Conservation (phyloP, 2,888 invertebrate species). For the Schizaphis graminum region DNA sequence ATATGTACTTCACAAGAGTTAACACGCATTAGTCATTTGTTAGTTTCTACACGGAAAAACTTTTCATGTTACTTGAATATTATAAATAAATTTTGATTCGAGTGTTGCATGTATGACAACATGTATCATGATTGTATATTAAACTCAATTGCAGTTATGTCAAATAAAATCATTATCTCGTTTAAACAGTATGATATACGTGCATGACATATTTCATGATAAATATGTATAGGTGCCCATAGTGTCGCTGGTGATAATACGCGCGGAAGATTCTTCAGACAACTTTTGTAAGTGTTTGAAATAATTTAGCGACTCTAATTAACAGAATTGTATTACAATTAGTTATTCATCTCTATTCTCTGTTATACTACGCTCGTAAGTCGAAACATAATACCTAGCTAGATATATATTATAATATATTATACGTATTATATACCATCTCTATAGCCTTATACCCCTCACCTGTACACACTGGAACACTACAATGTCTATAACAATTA, state of each 20-base stretch:
- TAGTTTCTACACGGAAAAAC: not conserved
- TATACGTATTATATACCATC: not conserved
- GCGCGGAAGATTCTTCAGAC: not conserved
- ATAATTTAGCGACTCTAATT: not conserved
- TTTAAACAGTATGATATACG: not conserved
- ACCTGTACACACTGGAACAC: not conserved
- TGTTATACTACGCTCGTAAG: not conserved
- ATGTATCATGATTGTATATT: not conserved
- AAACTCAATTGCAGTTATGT: not conserved
- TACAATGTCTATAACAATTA: not conserved
- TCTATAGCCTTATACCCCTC: not conserved
- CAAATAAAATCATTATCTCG: not conserved
- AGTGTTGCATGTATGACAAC: not conserved
- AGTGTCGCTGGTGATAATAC: not conserved
- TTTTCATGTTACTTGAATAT: not conserved
- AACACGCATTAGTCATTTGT: not conserved
- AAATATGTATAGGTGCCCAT: not conserved
- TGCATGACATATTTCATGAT: not conserved
- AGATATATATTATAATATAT: not conserved
- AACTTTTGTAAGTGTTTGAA: not conserved
- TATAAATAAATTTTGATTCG: not conserved
- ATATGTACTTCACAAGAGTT: not conserved
- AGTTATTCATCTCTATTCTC: not conserved
- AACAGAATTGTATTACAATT: not conserved
- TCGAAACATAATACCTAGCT: not conserved